Conservation (phyloP, 2,797 vertebrate species). For the Sternarchorhynchus goeldii region DNA sequence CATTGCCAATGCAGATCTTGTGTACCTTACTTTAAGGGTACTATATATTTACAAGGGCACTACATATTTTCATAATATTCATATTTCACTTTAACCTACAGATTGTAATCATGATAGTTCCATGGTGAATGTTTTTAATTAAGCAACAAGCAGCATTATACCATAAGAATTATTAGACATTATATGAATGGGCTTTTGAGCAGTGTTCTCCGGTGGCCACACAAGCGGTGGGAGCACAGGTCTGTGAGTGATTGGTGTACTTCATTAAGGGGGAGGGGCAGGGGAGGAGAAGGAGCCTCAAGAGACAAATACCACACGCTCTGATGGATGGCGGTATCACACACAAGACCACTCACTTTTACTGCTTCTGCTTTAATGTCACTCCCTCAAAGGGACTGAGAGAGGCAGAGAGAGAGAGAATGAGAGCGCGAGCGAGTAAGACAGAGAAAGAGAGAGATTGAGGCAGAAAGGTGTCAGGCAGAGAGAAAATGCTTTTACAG, state of each 20-base stretch:
- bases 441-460: neutral
- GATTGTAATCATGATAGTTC: neutral
- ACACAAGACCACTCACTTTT: constrained; percentile 58
- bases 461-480: constrained; percentile 17
- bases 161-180: constrained; percentile 19
- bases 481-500: constrained; percentile 32
- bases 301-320: constrained; percentile 73
- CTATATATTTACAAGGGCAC: neutral
- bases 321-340: constrained; percentile 74
- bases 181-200: constrained; percentile 33
- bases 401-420: constrained; percentile 30
- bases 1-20: neutral
- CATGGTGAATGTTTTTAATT: constrained; percentile 21
- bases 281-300: constrained; percentile 64
- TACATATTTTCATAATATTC: neutral
- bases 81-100: neutral
- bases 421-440: neutral
- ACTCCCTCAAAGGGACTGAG: constrained; percentile 35
- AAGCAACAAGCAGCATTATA: constrained; percentile 18
- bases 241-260: constrained; percentile 71
- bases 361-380: constrained; percentile 58
- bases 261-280: constrained; percentile 69
- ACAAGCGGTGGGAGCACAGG: constrained; percentile 49
- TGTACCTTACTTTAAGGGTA: neutral
- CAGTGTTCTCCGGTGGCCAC: constrained; percentile 49